These are phyloP conservation scores for Poecilia picta DNA, from an alignment of 2,797 vertebrate species.

Conservation along the genomic window DNA sequence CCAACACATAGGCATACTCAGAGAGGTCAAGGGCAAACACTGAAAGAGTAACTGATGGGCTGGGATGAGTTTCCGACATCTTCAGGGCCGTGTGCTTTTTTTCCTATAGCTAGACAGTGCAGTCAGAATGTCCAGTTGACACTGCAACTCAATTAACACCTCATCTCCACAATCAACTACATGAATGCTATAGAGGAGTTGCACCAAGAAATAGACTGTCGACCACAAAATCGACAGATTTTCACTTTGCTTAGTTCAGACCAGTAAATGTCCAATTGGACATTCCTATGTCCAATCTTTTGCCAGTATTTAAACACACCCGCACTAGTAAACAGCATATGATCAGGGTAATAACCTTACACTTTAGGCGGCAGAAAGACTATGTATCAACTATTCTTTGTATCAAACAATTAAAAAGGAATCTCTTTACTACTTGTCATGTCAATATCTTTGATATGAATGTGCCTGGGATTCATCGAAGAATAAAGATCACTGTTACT, in stretches of 20 bases:
- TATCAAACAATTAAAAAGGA: not conserved
- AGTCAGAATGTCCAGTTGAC: constrained; percentile 80
- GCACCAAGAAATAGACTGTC: not conserved
- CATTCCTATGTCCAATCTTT: not conserved
- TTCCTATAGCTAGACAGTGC: constrained; percentile 81
- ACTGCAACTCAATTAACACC: constrained; percentile 68
- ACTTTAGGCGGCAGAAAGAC: not conserved
- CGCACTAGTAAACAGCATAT: not conserved
- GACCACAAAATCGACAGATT: not conserved
- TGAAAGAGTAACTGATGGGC: constrained; percentile 65
- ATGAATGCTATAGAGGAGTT: constrained; percentile 41
- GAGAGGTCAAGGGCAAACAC: constrained; percentile 71
- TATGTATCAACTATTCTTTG: not conserved
- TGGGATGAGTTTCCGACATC: constrained; percentile 74
- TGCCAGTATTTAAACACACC: not conserved
- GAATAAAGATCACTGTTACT: constrained; percentile 33
- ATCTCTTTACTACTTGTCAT: not conserved
- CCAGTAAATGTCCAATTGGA: not conserved
- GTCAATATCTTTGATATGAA: constrained; percentile 32
- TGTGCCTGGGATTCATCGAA: constrained; percentile 40
- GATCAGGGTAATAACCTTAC: not conserved
- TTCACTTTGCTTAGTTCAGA: not conserved
- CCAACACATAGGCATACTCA: constrained; percentile 23
- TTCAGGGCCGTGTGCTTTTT: constrained; percentile 79
- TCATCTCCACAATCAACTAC: constrained; percentile 59